Base-by-base conservation (phyloP, 2,888 invertebrate species). In the Chrysolina americana region DNA sequence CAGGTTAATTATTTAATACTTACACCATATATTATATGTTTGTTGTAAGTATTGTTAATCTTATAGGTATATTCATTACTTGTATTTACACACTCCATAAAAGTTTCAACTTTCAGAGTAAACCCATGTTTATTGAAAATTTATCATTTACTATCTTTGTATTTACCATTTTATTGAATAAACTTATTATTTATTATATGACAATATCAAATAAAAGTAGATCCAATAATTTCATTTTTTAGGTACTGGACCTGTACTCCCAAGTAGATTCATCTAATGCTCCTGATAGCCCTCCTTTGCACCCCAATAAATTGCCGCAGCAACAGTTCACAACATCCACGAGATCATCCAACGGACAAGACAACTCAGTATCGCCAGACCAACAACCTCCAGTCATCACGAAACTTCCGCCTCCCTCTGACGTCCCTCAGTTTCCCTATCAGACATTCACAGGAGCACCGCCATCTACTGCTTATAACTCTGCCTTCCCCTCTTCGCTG, bases 241-340 rank as follows among this genome's bases (percentile, higher is more conserved):
- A 85, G 85, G 86, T 87, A 4, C 88, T 98, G 78, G 98, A 98
- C 88, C 89, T 98, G 74, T 98, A 98, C 88, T 95, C 96, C 0
- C 94, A 77, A 90, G 91, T 68, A 47, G 78, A 78, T 41, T 53
- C 79, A 8, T 73, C 77, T 50, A 77, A 78, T 11, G 91, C 92
- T 15, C 91, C 91, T 0, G 93, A 94, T 71, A 92, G 95, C 79
- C 95, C 95, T 1, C 94, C 93, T 0, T 82, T 86, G 28, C 36
- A 53, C 21, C 41, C 41, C 9, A 68, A 68, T 13, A 19, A 50
- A 11, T 81, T 84, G 70, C 82, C 83, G 11, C 75, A 82, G 74
- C 75, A 71, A 77, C n/a, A 79, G 73, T 79, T 73, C 28, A 75
- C 77, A 72, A 73, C 82, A 69, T 74, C 82, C 68, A 64, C 78